Conservation (phyloP, 37 sponge, comb jelly and placozoan genomes). For the Axinella damicornis region DNA sequence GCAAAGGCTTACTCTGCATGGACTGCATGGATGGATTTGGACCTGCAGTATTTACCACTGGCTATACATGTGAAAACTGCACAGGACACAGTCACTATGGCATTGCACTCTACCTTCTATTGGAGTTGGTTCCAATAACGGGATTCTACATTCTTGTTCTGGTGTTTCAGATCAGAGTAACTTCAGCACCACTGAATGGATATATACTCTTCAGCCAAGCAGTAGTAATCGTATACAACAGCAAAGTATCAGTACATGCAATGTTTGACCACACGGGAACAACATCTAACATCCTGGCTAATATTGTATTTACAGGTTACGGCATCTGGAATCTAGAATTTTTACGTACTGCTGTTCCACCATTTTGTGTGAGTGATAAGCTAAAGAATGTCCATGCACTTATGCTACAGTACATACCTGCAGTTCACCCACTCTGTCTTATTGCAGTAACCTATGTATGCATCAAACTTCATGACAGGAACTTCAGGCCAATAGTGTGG, state of each 20-base stretch:
- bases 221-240: neutral
- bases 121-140: too few species aligned
- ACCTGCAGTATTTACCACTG: too few species aligned
- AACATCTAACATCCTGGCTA: too few species aligned
- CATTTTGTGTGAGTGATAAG: constrained; percentile 13
- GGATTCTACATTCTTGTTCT: too few species aligned
- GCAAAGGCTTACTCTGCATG: too few species aligned
- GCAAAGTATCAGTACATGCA: too few species aligned
- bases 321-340: constrained; percentile 50
- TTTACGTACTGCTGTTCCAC: neutral
- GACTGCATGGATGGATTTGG: too few species aligned
- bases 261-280: too few species aligned
- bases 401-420: constrained; percentile 4
- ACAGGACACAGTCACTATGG: too few species aligned
- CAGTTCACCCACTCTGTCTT: constrained; percentile 18
- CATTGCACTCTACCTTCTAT: too few species aligned
- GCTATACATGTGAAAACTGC: too few species aligned
- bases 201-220: constrained; percentile 11
- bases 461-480: constrained; percentile 11
- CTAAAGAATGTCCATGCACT: neutral
- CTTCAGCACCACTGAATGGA: neutral
- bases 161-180: too few species aligned
- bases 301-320: neutral
- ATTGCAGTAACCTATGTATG: constrained; percentile 3
- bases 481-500: neutral